Conservation (phyloP, 2,113 vertebrate species). For the Sphyrna mokarran region DNA sequence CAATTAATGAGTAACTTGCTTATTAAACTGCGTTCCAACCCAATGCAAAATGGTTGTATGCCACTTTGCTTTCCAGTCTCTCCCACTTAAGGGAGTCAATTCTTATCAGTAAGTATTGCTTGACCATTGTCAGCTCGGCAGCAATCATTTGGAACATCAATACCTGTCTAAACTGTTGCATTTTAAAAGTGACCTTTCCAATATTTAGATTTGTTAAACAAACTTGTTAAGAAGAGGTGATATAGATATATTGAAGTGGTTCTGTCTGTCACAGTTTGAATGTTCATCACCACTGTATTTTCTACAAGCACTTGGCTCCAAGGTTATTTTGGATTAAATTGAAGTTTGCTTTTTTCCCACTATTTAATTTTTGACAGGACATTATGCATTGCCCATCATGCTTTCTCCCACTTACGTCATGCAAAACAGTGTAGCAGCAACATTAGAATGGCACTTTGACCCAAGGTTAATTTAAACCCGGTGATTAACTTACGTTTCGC, state of each 20-base stretch:
- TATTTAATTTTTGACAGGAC: neutral
- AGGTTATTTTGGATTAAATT: neutral
- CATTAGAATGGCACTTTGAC: neutral
- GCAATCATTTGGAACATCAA: neutral
- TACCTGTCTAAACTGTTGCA: neutral
- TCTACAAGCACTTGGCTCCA: neutral
- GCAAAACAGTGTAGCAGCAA: neutral
- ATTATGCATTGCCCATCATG: slow-evolving; percentile 23
- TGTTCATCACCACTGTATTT: neutral
- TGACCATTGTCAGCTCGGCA: neutral
- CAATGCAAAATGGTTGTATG: neutral
- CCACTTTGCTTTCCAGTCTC: neutral
- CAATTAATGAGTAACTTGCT: neutral
- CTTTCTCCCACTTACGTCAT: neutral
- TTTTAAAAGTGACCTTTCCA: neutral
- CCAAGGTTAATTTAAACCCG: neutral
- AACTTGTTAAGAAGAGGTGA: neutral
- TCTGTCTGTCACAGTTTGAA: neutral
- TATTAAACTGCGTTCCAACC: neutral
- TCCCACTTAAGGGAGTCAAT: neutral
- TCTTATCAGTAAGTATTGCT: neutral
- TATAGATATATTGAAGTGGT: neutral
- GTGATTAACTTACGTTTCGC: neutral
- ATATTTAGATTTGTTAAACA: neutral
- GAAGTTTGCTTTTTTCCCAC: neutral